Evolutionary conservation across 1,140 invertebrate species (phyloP), one percentile per base, ranked within the genome.

Genomic region (Lordiphosa clarofinis): DNA sequence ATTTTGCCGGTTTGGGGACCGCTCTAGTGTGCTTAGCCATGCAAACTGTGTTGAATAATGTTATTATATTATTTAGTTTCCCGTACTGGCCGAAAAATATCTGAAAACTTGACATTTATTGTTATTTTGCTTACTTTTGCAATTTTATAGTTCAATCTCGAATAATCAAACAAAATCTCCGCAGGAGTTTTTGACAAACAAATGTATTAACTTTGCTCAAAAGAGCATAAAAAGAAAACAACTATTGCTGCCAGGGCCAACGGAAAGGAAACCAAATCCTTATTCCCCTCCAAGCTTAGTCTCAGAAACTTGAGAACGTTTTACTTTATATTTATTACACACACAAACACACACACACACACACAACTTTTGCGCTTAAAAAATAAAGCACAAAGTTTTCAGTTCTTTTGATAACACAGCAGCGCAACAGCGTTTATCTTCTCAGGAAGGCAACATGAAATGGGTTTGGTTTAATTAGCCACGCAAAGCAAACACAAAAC

Each of bases 391-490:
- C 55, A 10, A 65, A 79, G 74, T 63, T 69, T 73, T 64, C 24
- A 43, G 36, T 61, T 70, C 38, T 49, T 13, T 62, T 70, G 56
- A 52, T 50, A 64, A 15, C 47, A 24, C 15, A 15, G 24, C 24
- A 28, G 24, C 24, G 24, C 24, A 28, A 28, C 6, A 28, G 44
- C 73, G 68, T 58, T 78, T 76, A 72, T 78, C 73, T 67, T 67
- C 43, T 12, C 36, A 48, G 56, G 38, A 64, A 39, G 50, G 21
- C 56, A 56, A 82, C 76, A 78, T 54, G 68, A 84, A 84, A 78
- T 66, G 78, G 72, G 73, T 66, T 84, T 76, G 64, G 54, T 69
- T 82, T 82, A 82, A 82, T 82, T 82, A 69, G 68, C 44, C 55
- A 21, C 64, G 63, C 68, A 66, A 70, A 81, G 70, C 42, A 64